These are phyloP conservation scores for Hycleus phaleratus DNA, from an alignment of 1,140 invertebrate species.

Conservation along the genomic window DNA sequence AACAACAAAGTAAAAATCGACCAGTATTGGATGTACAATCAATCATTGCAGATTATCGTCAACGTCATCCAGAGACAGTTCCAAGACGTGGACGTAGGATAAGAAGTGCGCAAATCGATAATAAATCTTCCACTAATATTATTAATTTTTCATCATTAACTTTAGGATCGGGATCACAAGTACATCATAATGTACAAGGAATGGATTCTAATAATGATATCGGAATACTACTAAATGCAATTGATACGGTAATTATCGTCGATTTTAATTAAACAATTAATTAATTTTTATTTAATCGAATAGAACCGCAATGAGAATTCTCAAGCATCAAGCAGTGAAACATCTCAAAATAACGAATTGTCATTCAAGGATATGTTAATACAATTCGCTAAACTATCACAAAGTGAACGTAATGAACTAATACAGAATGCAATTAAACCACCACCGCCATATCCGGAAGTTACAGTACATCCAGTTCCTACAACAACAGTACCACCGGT, in stretches of 20 bases:
- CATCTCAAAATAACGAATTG: slow-evolving; percentile 40
- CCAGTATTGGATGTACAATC: slow-evolving; percentile 71
- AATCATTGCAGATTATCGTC: slow-evolving; percentile 74
- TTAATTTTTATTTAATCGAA: slow-evolving; percentile 3
- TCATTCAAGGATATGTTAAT: slow-evolving; percentile 72
- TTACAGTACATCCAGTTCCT: slow-evolving; percentile 63
- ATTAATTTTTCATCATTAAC: slow-evolving; percentile 36
- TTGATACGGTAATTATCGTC: slow-evolving; percentile 28
- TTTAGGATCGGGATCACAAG: slow-evolving; percentile 40
- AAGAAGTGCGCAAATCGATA: slow-evolving; percentile 39
- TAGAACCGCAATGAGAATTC: slow-evolving; percentile 36
- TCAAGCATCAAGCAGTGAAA: slow-evolving; percentile 46
- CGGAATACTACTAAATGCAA: slow-evolving; percentile 29
- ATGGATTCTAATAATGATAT: slow-evolving; percentile 30
- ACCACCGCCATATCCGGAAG: slow-evolving; percentile 66
- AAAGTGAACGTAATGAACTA: slow-evolving; percentile 46
- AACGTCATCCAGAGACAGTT: slow-evolving; percentile 61
- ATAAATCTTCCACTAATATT: slow-evolving; percentile 23
- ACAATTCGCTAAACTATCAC: slow-evolving; percentile 59
- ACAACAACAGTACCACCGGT: slow-evolving; percentile 37
- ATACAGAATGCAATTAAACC: slow-evolving; percentile 35
- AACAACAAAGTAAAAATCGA: slow-evolving; percentile 51
- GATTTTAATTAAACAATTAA: background rate
- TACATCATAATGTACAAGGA: slow-evolving; percentile 34
- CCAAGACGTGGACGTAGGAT: slow-evolving; percentile 56